Conservation (phyloP, 2,113 vertebrate species). For the Orcinus orca region DNA sequence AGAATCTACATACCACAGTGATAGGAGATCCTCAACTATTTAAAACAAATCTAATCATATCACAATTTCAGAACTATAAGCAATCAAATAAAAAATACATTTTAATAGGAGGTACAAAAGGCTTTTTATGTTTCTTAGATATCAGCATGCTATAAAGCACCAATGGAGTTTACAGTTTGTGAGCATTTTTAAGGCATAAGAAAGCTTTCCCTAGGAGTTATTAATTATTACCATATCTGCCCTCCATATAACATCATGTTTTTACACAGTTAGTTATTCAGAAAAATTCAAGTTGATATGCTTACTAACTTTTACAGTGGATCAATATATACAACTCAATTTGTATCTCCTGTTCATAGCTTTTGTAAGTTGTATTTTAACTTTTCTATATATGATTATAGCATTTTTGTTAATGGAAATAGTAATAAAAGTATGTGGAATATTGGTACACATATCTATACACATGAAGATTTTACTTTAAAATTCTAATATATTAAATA, state of each 20-base stretch:
- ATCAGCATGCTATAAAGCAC: not conserved
- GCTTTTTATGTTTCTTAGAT: not conserved
- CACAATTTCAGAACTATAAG: not conserved
- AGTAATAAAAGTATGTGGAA: not conserved
- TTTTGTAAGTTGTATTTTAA: not conserved
- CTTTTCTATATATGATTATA: not conserved
- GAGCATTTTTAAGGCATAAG: not conserved
- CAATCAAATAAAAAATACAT: not conserved
- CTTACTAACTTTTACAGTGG: not conserved
- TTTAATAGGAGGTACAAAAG: not conserved
- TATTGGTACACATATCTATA: not conserved
- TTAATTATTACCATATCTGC: not conserved
- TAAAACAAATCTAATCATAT: not conserved
- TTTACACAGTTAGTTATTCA: not conserved
- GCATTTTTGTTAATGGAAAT: conserved; percentile 4
- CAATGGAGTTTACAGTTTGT: not conserved
- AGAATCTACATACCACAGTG: not conserved
- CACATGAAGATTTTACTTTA: not conserved
- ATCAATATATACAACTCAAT: not conserved
- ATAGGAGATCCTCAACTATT: not conserved
- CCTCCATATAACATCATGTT: not conserved
- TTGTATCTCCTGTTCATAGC: not conserved
- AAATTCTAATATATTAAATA: not conserved
- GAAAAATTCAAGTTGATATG: not conserved
- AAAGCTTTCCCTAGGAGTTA: not conserved